Conservation (phyloP, 2,113 vertebrate genomes). For the Nerophis ophidion region DNA sequence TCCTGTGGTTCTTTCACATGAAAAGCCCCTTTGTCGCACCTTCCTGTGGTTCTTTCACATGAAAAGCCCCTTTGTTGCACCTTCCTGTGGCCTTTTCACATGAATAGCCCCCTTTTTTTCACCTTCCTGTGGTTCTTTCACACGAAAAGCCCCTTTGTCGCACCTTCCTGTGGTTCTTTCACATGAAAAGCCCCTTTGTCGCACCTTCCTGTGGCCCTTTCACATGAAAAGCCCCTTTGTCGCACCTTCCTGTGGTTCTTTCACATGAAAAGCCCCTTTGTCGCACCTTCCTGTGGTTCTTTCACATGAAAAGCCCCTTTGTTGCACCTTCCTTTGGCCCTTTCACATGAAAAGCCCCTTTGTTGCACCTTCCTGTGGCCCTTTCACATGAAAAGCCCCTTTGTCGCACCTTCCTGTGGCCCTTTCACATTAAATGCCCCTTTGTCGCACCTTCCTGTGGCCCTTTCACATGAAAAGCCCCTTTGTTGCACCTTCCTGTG, state of each 20-base stretch:
- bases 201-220: slow-evolving; percentile 21
- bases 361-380: slow-evolving; percentile 24
- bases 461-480: background rate
- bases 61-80: slow-evolving; percentile 23
- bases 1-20: background rate
- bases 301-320: background rate
- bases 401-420: slow-evolving; percentile 23
- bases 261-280: background rate
- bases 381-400: background rate
- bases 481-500: slow-evolving; percentile 22
- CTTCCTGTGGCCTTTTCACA: background rate
- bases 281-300: slow-evolving; percentile 23
- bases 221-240: background rate
- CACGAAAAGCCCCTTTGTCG: background rate
- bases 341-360: background rate
- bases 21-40: slow-evolving; percentile 24
- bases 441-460: slow-evolving; percentile 23
- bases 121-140: slow-evolving; percentile 20
- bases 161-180: slow-evolving; percentile 22
- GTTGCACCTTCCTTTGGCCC: slow-evolving; percentile 23
- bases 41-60: background rate
- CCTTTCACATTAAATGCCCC: background rate
- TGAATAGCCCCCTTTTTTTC: background rate
- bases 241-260: slow-evolving; percentile 22
- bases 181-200: background rate